phyloP scores from a whole-genome alignment of 1,140 invertebrate species.

The Drosophila truncata region DNA sequence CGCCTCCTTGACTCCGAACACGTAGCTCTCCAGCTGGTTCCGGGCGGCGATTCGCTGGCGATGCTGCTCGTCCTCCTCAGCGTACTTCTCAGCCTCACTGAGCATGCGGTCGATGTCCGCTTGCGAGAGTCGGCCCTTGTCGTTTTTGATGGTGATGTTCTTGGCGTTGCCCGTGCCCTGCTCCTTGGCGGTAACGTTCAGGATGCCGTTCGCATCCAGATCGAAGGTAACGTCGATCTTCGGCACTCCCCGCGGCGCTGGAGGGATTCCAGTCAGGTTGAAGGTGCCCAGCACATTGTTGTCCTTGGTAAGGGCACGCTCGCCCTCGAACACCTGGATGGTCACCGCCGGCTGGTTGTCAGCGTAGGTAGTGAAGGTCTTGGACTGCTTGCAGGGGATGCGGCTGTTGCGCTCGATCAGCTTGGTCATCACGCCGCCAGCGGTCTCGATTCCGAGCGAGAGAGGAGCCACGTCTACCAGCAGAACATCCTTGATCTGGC shows the following conservation, averaged over 20 bases:
- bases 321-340: constrained; percentile 89
- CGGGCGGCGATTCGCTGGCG: too few species aligned
- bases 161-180: constrained; percentile 86
- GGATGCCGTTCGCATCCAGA: constrained; percentile 88
- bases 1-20: too few species aligned
- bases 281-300: too few species aligned
- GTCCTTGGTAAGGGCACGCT: constrained; percentile 87
- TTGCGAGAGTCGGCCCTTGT: too few species aligned
- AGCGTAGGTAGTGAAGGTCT: constrained; percentile 89
- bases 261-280: constrained; percentile 92
- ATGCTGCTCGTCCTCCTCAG: too few species aligned
- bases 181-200: constrained; percentile 88
- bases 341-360: constrained; percentile 90
- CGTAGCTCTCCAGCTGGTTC: too few species aligned
- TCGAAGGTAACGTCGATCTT: constrained; percentile 90
- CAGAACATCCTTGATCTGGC: constrained; percentile 90
- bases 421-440: too few species aligned
- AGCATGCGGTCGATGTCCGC: too few species aligned
- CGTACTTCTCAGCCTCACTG: too few species aligned
- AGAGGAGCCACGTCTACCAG: constrained; percentile 86
- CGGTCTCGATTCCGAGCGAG: too few species aligned
- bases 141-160: constrained; percentile 94
- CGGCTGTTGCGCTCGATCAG: too few species aligned
- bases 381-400: constrained; percentile 88
- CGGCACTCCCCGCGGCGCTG: constrained; percentile 92